Evolutionary conservation across 2,113 vertebrate species (phyloP), one percentile per base, ranked within the genome.

Genomic region (Lethenteron reissneri): DNA sequence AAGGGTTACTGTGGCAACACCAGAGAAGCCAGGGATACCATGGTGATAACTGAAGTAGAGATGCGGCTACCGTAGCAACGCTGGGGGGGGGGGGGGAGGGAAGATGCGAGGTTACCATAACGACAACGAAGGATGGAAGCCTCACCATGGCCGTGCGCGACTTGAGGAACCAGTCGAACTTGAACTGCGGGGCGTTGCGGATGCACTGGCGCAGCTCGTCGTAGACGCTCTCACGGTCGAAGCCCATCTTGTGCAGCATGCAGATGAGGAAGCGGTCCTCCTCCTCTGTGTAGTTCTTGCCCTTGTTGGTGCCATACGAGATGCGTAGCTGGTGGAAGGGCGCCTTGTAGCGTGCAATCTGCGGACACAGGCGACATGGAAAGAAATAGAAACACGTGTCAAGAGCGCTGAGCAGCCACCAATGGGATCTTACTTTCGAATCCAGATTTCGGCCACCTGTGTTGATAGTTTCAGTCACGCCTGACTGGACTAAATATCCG

Each of bases 151-250:
- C 88, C 12, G 88, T 90, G 70, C 88, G 84, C 60, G 88, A 89
- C 70, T 90, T 90, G 81, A 90, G 88, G 74, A 90, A 90, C 88
- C 88, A 90, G 79, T 90, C 88, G 75, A 90, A 90, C 75, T 86
- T 76, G 78, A 90, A 89, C 78, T 90, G 88, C 1, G 88, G 86
- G 1, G 87, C 85, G 56, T 88, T 90, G 72, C 88, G 84, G 56
- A 90, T 86, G 58, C 88, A 90, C 77, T 90, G 88, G 12, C 88
- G 77, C 71, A 90, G 81, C 21, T 90, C 88, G 78, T 90, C 88
- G 1, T 89, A 90, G 15, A 90, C 86, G 0, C 88, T 88, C 72
- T 88, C 87, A 74, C 87, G 87, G 78, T 90, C 88, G 72, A 90
- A 88, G 76, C 88, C 88, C 86, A 88, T 88, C 80, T 88, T 90